phyloP scores from a whole-genome alignment of 2,113 vertebrate genomes.

The Toxotes chatareus region DNA sequence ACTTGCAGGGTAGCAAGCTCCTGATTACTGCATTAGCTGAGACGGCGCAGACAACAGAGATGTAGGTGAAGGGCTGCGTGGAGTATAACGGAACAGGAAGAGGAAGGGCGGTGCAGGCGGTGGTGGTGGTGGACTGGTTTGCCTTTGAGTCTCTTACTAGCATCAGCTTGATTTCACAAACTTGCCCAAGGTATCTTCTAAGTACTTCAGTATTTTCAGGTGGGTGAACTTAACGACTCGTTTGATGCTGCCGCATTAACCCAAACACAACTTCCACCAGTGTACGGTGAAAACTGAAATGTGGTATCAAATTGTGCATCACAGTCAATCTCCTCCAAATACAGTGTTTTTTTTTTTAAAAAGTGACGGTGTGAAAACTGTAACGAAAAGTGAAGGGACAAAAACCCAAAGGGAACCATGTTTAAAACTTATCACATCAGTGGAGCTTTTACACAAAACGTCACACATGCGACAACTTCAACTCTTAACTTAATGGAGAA shows the following conservation, averaged over 20 bases:
- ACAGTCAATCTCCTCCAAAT: neutral
- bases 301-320: neutral
- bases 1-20: neutral
- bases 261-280: neutral
- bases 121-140: neutral
- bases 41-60: neutral
- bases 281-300: neutral
- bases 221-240: neutral
- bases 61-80: neutral
- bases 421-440: neutral
- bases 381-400: neutral
- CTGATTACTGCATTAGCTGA: neutral
- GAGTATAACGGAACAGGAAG: neutral
- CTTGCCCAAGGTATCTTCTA: neutral
- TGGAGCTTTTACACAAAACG: neutral
- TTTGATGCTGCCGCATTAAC: neutral
- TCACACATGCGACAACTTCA: neutral
- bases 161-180: neutral
- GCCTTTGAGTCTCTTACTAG: neutral
- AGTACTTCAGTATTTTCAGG: too few species aligned
- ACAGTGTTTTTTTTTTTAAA: neutral
- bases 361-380: neutral
- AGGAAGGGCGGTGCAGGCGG: neutral
- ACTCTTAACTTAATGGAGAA: neutral
- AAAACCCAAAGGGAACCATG: neutral